A percentile compares a stretch with the other conserved stretches of the same genome.
Conservation (phyloP, 2,797 vertebrate genomes). For the Ispidina lecontei region DNA sequence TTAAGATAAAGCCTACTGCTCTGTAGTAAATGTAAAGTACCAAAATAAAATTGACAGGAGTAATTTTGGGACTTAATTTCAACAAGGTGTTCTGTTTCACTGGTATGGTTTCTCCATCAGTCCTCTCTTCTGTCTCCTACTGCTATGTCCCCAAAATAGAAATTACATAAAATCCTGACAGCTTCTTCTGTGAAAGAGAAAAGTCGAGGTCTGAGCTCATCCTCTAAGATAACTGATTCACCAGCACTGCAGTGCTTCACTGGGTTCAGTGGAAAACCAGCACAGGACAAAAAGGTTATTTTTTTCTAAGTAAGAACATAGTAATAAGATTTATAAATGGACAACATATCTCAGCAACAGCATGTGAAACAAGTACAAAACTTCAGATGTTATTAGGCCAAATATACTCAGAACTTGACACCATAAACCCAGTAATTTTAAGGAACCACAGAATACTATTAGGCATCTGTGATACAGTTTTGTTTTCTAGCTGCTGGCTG, state of each 20-base stretch:
- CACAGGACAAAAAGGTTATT: neutral
- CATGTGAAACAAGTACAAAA: neutral
- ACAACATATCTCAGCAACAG: neutral
- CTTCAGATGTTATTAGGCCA: neutral
- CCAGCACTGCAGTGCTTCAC: neutral
- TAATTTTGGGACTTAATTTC: constrained; percentile 9
- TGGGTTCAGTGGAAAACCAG: neutral
- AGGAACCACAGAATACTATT: neutral
- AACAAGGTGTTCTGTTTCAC: neutral
- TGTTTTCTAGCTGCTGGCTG: neutral
- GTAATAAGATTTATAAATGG: neutral
- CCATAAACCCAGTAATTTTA: neutral
- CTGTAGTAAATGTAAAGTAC: neutral
- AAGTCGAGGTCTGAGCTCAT: constrained; percentile 21
- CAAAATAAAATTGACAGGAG: neutral
- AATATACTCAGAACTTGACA: neutral
- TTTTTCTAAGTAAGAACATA: neutral
- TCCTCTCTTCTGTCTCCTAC: neutral
- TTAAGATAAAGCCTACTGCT: neutral
- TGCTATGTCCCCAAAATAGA: neutral
- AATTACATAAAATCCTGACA: neutral
- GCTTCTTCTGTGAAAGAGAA: neutral
- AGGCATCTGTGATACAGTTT: neutral
- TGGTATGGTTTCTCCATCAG: neutral
- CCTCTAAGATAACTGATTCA: neutral